phyloP scores from a whole-genome alignment of 2,888 invertebrate genomes.

The Drosophila kuntzei region DNA sequence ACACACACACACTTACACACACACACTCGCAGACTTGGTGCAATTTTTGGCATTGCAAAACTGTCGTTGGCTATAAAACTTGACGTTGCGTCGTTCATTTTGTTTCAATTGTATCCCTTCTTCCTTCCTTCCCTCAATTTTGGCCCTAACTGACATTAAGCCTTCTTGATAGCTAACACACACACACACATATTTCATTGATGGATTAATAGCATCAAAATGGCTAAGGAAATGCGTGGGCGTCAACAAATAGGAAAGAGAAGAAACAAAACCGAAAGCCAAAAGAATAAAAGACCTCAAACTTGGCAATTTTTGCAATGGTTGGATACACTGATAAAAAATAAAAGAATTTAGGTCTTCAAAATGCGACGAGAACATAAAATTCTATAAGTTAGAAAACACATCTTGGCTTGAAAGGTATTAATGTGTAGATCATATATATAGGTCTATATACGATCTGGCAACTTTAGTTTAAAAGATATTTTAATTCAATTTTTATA shows the following conservation, averaged over 20 bases:
- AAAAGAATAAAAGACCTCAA: slow-evolving; percentile 7
- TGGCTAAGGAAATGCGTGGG: slow-evolving; percentile 55
- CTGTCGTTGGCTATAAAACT: slow-evolving; percentile 31
- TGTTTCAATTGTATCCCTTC: slow-evolving; percentile 40
- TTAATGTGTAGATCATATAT: too few species aligned
- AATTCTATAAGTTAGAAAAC: too few species aligned
- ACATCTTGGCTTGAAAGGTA: too few species aligned
- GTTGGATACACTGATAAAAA: too few species aligned
- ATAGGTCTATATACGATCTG: too few species aligned
- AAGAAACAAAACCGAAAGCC: slow-evolving; percentile 15
- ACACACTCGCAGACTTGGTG: slow-evolving; percentile 4
- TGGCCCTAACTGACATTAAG: slow-evolving; percentile 47
- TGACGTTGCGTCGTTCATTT: slow-evolving; percentile 30
- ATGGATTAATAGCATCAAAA: slow-evolving; percentile 59
- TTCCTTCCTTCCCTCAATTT: neutral
- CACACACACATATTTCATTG: slow-evolving; percentile 42
- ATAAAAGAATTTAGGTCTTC: too few species aligned
- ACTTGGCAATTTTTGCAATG: slow-evolving; percentile 16
- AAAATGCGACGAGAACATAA: too few species aligned
- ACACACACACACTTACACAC: neutral
- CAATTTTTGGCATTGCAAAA: slow-evolving; percentile 37
- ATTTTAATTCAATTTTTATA: too few species aligned
- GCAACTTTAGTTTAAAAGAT: too few species aligned
- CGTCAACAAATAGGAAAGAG: slow-evolving; percentile 43
- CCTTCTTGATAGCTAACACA: slow-evolving; percentile 40